Evolutionary conservation across 1,140 invertebrate genomes (phyloP), one percentile per base, ranked within the genome.

Genomic region (Anastatus disparis): DNA sequence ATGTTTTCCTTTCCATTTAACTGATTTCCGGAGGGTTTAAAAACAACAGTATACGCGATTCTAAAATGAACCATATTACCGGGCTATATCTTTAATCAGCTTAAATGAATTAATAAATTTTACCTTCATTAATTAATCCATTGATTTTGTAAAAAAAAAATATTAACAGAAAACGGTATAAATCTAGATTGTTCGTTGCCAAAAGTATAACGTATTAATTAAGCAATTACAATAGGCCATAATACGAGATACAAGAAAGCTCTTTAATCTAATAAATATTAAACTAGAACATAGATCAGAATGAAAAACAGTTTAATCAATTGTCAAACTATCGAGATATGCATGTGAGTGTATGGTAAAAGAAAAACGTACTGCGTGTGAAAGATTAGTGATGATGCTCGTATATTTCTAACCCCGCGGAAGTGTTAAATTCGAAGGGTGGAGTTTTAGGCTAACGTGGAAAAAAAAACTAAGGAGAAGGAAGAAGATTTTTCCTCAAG

Each of bases 241-340:
- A n/a, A n/a, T n/a, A n/a, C n/a, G n/a, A n/a, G n/a, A n/a, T n/a
- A n/a, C n/a, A n/a, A n/a, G n/a, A n/a, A n/a, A n/a, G n/a, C n/a
- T n/a, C n/a, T n/a, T n/a, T n/a, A n/a, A n/a, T n/a, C n/a, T 17
- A 31, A 69, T 63, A 63, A 70, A 70, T 52, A 29, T 40, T 29
- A 46, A 50, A 63, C 8, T 12, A 53, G 17, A 38, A 13, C 20
- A 13, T 63, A 44, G 56, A 62, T 53, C 48, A 44, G 46, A 6
- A 13, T 40, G 27, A 62, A 53, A 31, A 46, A 22, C 50, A 50
- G 56, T 22, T 59, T 50, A 52, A 61, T 68, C 42, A 53, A 48
- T 62, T 62, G 38, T 62, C 35, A 40, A 61, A 53, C n/a, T n/a
- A n/a, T n/a, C n/a, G n/a, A n/a, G n/a, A n/a, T n/a, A 12, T 26